These are phyloP conservation scores for Didymodactylos carnosus DNA, from an alignment of 2,888 invertebrate genomes.

Conservation along the genomic window DNA sequence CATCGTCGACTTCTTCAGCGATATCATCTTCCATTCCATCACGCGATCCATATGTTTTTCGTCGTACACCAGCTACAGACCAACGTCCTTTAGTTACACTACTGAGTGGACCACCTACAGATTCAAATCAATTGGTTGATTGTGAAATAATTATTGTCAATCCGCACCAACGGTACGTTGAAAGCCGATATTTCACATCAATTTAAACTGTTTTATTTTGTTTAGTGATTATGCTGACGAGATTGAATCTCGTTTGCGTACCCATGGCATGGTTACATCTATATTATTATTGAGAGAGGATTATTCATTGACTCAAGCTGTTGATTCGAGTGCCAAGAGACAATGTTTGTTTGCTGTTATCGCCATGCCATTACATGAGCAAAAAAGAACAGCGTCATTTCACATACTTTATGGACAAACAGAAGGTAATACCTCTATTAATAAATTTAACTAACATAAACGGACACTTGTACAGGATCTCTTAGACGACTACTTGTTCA, in stretches of 20 bases:
- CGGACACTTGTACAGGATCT: too few species aligned
- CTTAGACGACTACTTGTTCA: too few species aligned
- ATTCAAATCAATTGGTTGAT: neutral
- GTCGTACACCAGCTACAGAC: neutral
- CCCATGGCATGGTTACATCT: neutral
- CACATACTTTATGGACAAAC: neutral
- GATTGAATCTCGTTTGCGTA: neutral
- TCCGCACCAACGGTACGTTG: neutral
- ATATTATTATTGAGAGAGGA: neutral
- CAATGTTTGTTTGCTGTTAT: neutral
- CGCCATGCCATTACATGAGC: neutral
- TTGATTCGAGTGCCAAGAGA: neutral
- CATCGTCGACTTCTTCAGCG: neutral
- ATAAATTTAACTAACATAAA: too few species aligned
- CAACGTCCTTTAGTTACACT: neutral
- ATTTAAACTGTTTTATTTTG: neutral
- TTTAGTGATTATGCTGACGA: neutral
- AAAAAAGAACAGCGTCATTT: neutral
- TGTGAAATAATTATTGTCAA: neutral
- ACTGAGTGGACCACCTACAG: neutral
- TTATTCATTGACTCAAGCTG: neutral
- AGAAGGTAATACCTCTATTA: neutral
- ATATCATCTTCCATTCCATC: neutral
- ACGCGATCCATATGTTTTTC: too few species aligned
- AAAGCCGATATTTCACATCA: neutral